Evolutionary conservation across 2,888 invertebrate genomes (phyloP).

Genomic region (Dexiosoma caninum): DNA sequence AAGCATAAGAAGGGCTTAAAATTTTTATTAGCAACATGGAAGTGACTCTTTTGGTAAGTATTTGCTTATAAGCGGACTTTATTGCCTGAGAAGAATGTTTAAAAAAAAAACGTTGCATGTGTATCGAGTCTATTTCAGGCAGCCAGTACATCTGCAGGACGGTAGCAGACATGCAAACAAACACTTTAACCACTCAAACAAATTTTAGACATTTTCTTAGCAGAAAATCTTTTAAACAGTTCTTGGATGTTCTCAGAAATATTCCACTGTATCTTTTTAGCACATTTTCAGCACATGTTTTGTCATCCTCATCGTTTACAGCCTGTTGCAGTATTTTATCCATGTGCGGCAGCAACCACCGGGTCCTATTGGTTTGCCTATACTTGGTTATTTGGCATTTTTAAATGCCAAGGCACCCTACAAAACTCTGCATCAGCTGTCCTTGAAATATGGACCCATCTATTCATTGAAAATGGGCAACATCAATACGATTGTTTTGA

Average conservation of each 20-base stretch:
- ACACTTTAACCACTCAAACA: too few species aligned
- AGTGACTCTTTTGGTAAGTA: background rate
- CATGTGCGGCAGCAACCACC: conserved; percentile 79
- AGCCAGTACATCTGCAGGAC: too few species aligned
- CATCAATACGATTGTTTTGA: conserved; percentile 86
- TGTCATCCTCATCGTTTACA: conserved; percentile 10
- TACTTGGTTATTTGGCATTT: conserved; percentile 88
- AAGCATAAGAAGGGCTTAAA: background rate
- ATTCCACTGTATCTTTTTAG: background rate
- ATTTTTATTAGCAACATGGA: background rate
- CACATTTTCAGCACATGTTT: conserved; percentile 21
- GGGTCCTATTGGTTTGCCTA: conserved; percentile 86
- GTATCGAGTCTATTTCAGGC: too few species aligned
- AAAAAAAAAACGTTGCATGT: too few species aligned
- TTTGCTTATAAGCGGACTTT: too few species aligned
- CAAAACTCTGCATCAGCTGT: conserved; percentile 82
- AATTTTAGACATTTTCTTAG: too few species aligned
- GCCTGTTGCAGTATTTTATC: background rate
- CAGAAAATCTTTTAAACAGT: too few species aligned
- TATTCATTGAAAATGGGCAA: conserved; percentile 87
- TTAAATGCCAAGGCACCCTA: conserved; percentile 85
- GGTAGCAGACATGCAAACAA: too few species aligned
- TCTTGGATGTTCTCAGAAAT: background rate
- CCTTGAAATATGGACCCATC: conserved; percentile 85
- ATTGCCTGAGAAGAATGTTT: too few species aligned